A percentile compares a stretch with the other conserved stretches of the same genome.
These are phyloP conservation scores for Leptinotarsa defecta DNA, from an alignment of 1,140 invertebrate species.

Conservation along the genomic window DNA sequence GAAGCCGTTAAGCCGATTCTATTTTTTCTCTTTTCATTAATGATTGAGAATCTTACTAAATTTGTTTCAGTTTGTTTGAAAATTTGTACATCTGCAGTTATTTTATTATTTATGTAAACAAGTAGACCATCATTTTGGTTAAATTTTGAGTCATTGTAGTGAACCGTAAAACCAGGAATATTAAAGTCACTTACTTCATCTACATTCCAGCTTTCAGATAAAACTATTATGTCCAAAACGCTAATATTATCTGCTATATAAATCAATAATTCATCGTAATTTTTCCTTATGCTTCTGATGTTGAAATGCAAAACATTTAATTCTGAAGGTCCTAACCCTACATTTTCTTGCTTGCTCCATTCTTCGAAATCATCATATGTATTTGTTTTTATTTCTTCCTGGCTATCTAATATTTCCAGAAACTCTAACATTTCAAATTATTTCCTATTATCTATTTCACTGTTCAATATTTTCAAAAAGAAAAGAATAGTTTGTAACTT, in stretches of 20 bases:
- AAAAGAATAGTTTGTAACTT: background rate
- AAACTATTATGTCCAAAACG: too few relatives aligned
- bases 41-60: background rate
- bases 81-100: too few relatives aligned
- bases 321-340: too few relatives aligned
- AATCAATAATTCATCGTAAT: too few relatives aligned
- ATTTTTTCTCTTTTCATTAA: background rate
- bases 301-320: background rate
- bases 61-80: too few relatives aligned
- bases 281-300: background rate
- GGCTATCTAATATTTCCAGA: background rate
- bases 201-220: background rate
- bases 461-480: background rate
- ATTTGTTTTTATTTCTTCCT: background rate
- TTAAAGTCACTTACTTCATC: background rate
- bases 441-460: slow-evolving; percentile 1
- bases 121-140: background rate
- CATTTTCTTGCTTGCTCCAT: background rate
- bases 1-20: background rate
- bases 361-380: background rate
- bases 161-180: background rate
- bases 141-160: background rate
- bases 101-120: too few relatives aligned
- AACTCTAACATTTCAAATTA: slow-evolving; percentile 3
- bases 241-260: too few relatives aligned